phyloP scores from a whole-genome alignment of 2,797 vertebrate species.

The Malurus splendens region DNA sequence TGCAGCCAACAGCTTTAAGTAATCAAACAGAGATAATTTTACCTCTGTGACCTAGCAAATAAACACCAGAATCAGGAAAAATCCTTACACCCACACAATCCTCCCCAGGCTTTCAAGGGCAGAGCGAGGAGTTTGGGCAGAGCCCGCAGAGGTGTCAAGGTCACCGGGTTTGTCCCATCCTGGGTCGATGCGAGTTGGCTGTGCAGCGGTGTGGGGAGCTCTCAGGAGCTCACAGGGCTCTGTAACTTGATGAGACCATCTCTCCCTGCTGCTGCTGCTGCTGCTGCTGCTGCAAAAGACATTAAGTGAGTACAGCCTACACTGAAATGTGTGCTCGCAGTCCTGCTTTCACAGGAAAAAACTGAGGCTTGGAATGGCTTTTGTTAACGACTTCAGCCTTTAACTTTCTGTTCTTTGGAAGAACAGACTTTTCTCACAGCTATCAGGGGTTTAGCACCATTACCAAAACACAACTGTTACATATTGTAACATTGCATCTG shows the following conservation, averaged over 20 bases:
- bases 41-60: constrained; percentile 34
- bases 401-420: not conserved
- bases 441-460: not conserved
- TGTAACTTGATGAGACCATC: not conserved
- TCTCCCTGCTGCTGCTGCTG: not conserved
- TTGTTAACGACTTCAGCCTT: not conserved
- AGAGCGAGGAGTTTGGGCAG: not conserved
- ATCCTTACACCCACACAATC: not conserved
- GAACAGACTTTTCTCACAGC: not conserved
- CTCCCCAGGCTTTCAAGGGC: constrained; percentile 19
- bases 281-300: not conserved
- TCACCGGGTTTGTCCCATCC: not conserved
- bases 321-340: not conserved
- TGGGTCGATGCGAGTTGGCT: not conserved
- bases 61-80: constrained; percentile 27
- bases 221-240: not conserved
- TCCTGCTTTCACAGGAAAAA: not conserved
- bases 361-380: constrained; percentile 4
- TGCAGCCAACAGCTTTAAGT: constrained; percentile 51
- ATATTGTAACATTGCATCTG: not conserved
- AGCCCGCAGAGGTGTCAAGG: not conserved
- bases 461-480: not conserved
- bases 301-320: not conserved
- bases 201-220: not conserved
- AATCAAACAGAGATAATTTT: constrained; percentile 56